phyloP scores from a whole-genome alignment of 2,888 invertebrate species.

The Plebejus anna region DNA sequence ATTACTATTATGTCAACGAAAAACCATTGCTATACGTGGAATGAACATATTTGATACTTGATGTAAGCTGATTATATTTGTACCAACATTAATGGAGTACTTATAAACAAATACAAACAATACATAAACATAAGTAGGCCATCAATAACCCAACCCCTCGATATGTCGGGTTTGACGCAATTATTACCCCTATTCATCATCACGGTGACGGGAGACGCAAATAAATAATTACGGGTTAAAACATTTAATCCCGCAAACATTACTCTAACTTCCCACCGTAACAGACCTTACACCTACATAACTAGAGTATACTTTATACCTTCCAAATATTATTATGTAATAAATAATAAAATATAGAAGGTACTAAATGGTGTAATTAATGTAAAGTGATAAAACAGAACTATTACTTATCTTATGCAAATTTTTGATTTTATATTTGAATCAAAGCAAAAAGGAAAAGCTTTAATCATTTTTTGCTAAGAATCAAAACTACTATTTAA shows the following conservation, averaged over 20 bases:
- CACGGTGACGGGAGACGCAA: constrained; percentile 64
- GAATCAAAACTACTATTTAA: background rate
- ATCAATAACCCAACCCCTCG: constrained; percentile 58
- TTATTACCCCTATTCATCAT: constrained; percentile 75
- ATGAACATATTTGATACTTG: background rate
- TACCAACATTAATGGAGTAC: constrained; percentile 7
- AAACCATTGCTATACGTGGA: background rate
- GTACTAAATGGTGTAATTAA: no score
- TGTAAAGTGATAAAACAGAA: no score
- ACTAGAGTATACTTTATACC: background rate
- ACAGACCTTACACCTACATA: background rate
- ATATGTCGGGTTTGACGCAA: constrained; percentile 55
- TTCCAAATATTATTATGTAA: no score
- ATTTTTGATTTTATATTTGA: no score
- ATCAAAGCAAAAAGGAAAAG: no score
- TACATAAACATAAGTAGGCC: constrained; percentile 43
- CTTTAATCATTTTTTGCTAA: no score
- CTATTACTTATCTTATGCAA: no score
- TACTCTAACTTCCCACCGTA: background rate
- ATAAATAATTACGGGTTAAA: constrained; percentile 73
- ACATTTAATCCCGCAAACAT: constrained; percentile 46
- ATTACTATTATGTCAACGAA: background rate
- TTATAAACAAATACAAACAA: constrained; percentile 39
- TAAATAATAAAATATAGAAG: no score
- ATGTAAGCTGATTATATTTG: background rate